Conservation (phyloP, 92 coral and sea anemone genomes). For the Muricea muricata region DNA sequence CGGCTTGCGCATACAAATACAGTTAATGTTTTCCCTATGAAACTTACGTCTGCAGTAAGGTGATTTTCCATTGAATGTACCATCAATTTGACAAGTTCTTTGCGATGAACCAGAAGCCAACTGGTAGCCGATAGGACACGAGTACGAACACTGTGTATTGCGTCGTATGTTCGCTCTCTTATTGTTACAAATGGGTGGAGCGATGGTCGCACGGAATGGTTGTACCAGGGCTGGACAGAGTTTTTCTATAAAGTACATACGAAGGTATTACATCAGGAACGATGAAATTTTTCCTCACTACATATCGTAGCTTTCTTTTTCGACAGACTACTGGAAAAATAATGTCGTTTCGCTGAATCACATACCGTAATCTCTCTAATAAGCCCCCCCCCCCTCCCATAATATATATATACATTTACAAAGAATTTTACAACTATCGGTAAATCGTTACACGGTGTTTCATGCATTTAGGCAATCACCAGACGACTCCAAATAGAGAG, state of each 20-base stretch:
- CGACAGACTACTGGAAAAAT: no score
- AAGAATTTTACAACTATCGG: no score
- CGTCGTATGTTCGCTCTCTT: slow-evolving; percentile 84
- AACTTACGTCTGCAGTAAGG: slow-evolving; percentile 91
- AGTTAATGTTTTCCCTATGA: background rate
- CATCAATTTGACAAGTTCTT: slow-evolving; percentile 83
- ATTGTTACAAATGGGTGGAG: slow-evolving; percentile 72
- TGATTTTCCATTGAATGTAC: slow-evolving; percentile 78
- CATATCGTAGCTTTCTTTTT: no score
- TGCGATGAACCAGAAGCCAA: slow-evolving; percentile 70
- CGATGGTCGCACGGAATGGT: slow-evolving; percentile 87
- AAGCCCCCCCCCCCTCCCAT: no score
- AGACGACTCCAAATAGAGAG: no score
- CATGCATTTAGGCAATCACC: no score
- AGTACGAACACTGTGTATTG: slow-evolving; percentile 76
- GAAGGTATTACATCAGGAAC: background rate
- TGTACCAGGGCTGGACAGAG: slow-evolving; percentile 88
- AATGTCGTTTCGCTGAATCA: no score
- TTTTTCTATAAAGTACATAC: slow-evolving; percentile 70
- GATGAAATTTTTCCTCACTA: no score
- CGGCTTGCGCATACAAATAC: no score
- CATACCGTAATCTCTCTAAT: no score
- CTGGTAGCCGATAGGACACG: slow-evolving; percentile 82
- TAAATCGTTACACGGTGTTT: no score
- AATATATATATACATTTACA: no score